Evolutionary conservation across 2,888 invertebrate genomes (phyloP).

Genomic region (Xanthorhoe designata): DNA sequence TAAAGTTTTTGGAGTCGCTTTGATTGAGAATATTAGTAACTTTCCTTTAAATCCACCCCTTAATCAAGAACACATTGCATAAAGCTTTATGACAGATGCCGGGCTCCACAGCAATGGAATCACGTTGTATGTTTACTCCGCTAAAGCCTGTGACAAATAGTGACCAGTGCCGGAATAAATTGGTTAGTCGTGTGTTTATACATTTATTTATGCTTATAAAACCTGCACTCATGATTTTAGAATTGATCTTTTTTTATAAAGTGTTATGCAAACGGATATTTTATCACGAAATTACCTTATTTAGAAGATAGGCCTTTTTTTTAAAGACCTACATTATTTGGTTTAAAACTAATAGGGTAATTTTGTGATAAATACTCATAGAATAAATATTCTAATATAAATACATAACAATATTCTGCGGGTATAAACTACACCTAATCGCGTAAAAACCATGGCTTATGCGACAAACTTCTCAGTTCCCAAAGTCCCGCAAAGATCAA

Average conservation of each 20-base stretch:
- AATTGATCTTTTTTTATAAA: too few species aligned
- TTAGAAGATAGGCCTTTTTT: too few species aligned
- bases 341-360: too few species aligned
- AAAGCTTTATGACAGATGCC: slow-evolving; percentile 26
- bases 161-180: slow-evolving; percentile 26
- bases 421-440: background rate
- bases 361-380: too few species aligned
- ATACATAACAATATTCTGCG: too few species aligned
- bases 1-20: too few species aligned
- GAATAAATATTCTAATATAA: too few species aligned
- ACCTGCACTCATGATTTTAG: background rate
- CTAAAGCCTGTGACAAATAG: slow-evolving; percentile 33
- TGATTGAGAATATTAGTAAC: too few species aligned
- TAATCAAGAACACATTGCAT: slow-evolving; percentile 23
- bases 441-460: background rate
- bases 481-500: slow-evolving; percentile 3
- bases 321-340: too few species aligned
- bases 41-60: background rate
- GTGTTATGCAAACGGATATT: too few species aligned
- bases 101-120: slow-evolving; percentile 22
- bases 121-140: slow-evolving; percentile 26
- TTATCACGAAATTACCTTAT: too few species aligned
- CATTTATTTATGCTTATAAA: slow-evolving; percentile 8
- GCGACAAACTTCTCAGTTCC: slow-evolving; percentile 3
- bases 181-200: slow-evolving; percentile 10